Base-by-base conservation (phyloP, 2,113 vertebrate species). In the Pygoscelis antarcticus region DNA sequence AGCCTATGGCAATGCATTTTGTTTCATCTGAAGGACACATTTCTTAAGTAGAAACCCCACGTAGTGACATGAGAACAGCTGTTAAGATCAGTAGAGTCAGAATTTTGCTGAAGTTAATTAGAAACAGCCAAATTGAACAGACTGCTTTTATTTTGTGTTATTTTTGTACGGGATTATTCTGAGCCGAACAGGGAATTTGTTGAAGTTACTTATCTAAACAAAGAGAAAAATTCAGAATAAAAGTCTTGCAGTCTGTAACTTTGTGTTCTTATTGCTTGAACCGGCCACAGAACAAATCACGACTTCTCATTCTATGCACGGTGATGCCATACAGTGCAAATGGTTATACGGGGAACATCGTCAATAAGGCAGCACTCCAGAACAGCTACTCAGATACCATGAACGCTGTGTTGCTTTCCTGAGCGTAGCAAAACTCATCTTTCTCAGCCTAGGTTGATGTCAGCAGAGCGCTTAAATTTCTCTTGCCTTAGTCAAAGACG, bases 341-440 rank as follows among this genome's bases (percentile, higher is more conserved):
- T 3, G 5, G 30, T 52, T 47, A 16, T 13, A 30, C 1, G 1
- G 21, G 26, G 30, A 76, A 26, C n/a, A 40, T 17, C 29, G 65
- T 19, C 25, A 42, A 16, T 34, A 26, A 40, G 22, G 49, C 49
- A 47, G 46, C 1, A 2, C 49, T 58, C 54, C 3, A 36, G 0
- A 60, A 36, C 4, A 52, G 68, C 65, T 47, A 11, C 29, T 64
- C 32, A 6, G 47, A 51, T 36, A 55, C 22, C 20, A 13, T 0
- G 11, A 42, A n/a, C 0, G 0, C 46, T 1, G 1, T 4, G 19
- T 29, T 36, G 64, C 40, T 84, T 44, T 68, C 65, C 42, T 30
- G 52, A 46, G 36, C 0, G 1, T 2, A 40, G 60, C 23, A 69
- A 71, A 40, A 7, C 17, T 71, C 27, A 7, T 19, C 22, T 60